phyloP scores from a whole-genome alignment of 92 coral and sea anemone species.

The Heteractis magnifica region DNA sequence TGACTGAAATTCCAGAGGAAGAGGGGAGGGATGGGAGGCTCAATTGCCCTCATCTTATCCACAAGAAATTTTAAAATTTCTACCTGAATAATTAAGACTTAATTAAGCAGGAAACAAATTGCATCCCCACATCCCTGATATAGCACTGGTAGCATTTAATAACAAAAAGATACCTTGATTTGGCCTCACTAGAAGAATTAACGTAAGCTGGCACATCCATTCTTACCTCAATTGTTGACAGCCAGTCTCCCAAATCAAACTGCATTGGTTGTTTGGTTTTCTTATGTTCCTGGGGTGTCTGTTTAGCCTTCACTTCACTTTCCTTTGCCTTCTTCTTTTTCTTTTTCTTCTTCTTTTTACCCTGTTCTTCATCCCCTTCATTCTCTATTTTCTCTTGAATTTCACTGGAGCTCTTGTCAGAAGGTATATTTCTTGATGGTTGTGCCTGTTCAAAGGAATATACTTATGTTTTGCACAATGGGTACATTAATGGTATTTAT shows the following conservation, averaged over 20 bases:
- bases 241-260: conserved; percentile 77
- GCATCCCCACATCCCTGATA: too few relatives aligned
- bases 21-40: too few relatives aligned
- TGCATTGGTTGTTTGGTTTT: conserved; percentile 71
- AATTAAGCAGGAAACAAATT: too few relatives aligned
- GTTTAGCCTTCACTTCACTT: conserved; percentile 23
- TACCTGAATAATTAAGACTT: too few relatives aligned
- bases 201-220: neutral
- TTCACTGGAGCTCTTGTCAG: conserved; percentile 2
- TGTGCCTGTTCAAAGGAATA: neutral
- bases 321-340: conserved; percentile 66
- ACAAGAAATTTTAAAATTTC: too few relatives aligned
- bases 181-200: neutral
- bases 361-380: conserved; percentile 15
- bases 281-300: conserved; percentile 48
- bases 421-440: conserved; percentile 3
- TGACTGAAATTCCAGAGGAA: too few relatives aligned
- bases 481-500: too few relatives aligned
- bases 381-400: neutral
- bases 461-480: too few relatives aligned
- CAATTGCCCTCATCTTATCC: too few relatives aligned
- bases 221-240: conserved; percentile 60
- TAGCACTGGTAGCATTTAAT: too few relatives aligned
- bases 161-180: too few relatives aligned
- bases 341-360: conserved; percentile 62